Conservation (phyloP, 2,113 vertebrate species). For the Regulus satrapa region DNA sequence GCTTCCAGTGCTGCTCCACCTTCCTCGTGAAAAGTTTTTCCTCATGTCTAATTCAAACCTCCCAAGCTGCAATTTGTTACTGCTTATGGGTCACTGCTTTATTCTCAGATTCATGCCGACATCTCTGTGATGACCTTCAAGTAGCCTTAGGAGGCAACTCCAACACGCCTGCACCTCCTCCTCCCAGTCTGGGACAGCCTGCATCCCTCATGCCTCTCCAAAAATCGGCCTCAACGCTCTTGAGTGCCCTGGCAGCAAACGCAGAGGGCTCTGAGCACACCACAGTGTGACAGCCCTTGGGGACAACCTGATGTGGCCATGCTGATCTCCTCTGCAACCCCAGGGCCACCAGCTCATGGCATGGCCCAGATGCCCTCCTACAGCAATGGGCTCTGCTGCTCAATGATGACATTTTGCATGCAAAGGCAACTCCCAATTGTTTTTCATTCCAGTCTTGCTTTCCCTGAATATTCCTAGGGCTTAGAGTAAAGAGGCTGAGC, state of each 20-base stretch:
- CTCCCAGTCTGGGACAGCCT: neutral
- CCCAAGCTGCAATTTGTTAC: neutral
- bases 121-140: neutral
- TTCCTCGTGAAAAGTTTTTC: neutral
- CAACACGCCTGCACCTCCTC: neutral
- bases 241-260: neutral
- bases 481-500: neutral
- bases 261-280: neutral
- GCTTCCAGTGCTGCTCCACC: constrained; percentile 45
- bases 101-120: neutral
- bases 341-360: neutral
- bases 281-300: neutral
- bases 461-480: neutral
- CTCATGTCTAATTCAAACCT: neutral
- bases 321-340: neutral
- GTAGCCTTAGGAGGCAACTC: neutral
- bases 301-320: neutral
- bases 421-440: neutral
- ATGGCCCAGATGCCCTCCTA: neutral
- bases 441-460: neutral
- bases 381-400: neutral
- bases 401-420: neutral
- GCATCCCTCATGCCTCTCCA: neutral
- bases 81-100: neutral
- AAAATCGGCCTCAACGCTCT: accelerated